Conservation (phyloP, 2,113 vertebrate genomes). For the Leptobrachium leishanense region DNA sequence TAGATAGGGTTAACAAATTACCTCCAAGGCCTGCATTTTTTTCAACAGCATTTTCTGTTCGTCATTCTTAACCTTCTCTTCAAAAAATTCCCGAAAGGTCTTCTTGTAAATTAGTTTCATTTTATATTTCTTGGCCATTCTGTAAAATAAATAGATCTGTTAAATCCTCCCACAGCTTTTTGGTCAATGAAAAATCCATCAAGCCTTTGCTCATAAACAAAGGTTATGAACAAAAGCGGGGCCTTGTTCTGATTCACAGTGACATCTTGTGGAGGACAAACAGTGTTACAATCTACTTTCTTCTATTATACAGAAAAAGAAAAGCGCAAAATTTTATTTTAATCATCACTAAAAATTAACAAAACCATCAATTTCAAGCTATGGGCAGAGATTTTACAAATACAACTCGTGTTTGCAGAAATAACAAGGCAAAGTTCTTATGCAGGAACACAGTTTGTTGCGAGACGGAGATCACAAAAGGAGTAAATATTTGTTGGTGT, state of each 20-base stretch:
- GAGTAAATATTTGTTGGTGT: too few relatives aligned
- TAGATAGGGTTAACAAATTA: conserved; percentile 53
- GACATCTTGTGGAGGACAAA: conserved; percentile 55
- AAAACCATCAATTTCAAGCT: too few relatives aligned
- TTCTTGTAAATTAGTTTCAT: conserved; percentile 90
- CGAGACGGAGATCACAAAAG: too few relatives aligned
- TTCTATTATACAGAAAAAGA: too few relatives aligned
- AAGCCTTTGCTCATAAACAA: not conserved
- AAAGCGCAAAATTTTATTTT: too few relatives aligned
- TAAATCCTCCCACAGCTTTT: conserved; percentile 24
- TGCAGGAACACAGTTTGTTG: too few relatives aligned
- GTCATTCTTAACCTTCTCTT: conserved; percentile 85
- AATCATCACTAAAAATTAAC: too few relatives aligned
- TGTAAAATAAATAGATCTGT: conserved; percentile 61
- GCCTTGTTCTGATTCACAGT: conserved; percentile 50
- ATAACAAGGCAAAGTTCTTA: too few relatives aligned
- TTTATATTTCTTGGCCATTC: conserved; percentile 90
- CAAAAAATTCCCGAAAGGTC: conserved; percentile 88
- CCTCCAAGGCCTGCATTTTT: conserved; percentile 91
- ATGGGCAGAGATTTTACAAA: too few relatives aligned
- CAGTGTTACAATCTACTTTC: conserved; percentile 36
- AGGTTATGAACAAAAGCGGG: conserved; percentile 15
- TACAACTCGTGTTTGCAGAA: too few relatives aligned
- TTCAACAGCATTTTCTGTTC: conserved; percentile 82
- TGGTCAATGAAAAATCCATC: not conserved